Evolutionary conservation across 2,797 vertebrate genomes (phyloP), one percentile per base, ranked within the genome.

Genomic region (Phylloscopus collybita): DNA sequence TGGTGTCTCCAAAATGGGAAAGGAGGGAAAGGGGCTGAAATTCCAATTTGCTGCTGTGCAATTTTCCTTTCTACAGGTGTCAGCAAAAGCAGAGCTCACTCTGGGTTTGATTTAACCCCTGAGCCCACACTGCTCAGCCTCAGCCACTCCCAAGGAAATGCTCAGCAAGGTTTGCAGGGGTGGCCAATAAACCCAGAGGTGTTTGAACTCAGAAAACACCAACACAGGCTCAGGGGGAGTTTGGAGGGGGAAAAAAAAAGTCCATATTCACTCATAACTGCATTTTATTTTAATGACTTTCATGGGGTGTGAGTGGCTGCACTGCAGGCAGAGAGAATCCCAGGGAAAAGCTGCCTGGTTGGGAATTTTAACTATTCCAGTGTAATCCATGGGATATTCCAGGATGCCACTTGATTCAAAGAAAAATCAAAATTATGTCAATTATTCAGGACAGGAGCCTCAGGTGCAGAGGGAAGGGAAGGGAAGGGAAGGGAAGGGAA

Each of bases 21-120:
- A 71, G 21, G n/a, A 78, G 32, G 59, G 59, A 90, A 94, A 79
- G 3, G 4, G 1, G 86, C 76, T 50, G 61, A 38, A 92, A 94
- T 76, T 6, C 65, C 91, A 30, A 40, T 78, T 54, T 89, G 87
- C 91, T 94, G 92, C 84, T 64, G 44, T 70, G 71, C 26, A 76
- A 26, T 25, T 38, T 65, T 62, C 56, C 89, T 87, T 93, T 47
- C 57, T 88, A 67, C 8, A 44, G 87, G 67, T 89, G 91, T 76
- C 94, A 95, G 89, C 67, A 92, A 70, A 74, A 80, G 75, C 56
- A 85, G 84, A 92, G 91, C 65, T 76, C 53, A 22, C 30, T 71
- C 53, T 61, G 83, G 34, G 53, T 23, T 60, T 42, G 34, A 57
- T 23, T 60, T 42, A 60, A 86, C 32, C 59, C 38, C 67, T 2